Evolutionary conservation across 2,888 invertebrate species (phyloP).

Genomic region (Ectobius pallidus): DNA sequence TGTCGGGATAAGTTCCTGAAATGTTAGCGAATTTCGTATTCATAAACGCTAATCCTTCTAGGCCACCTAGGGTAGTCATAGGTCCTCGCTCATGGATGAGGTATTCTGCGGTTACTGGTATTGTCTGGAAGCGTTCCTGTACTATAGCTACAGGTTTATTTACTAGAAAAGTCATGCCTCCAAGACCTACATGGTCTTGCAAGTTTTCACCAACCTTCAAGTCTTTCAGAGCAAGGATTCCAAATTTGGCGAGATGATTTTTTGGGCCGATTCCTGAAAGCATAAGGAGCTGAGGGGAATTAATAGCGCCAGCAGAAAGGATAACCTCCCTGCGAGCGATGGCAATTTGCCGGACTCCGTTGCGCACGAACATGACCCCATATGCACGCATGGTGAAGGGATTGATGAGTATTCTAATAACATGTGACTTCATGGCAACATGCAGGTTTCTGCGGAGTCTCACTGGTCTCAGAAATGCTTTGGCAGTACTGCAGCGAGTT

Average conservation of each 20-base stretch:
- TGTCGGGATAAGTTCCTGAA: slow-evolving; percentile 81
- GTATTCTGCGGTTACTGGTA: slow-evolving; percentile 80
- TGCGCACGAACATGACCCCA: slow-evolving; percentile 79
- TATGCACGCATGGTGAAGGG: slow-evolving; percentile 75
- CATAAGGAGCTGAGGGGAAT: slow-evolving; percentile 91
- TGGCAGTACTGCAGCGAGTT: slow-evolving; percentile 84
- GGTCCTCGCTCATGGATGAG: slow-evolving; percentile 79
- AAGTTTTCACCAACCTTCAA: slow-evolving; percentile 65
- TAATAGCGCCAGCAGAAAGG: slow-evolving; percentile 88
- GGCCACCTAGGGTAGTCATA: slow-evolving; percentile 85
- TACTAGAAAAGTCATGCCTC: slow-evolving; percentile 78
- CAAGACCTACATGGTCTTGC: slow-evolving; percentile 89
- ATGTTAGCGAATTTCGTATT: slow-evolving; percentile 83
- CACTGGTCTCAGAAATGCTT: slow-evolving; percentile 83
- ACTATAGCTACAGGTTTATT: slow-evolving; percentile 85
- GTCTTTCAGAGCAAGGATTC: slow-evolving; percentile 76
- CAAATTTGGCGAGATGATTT: slow-evolving; percentile 69
- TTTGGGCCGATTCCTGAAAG: slow-evolving; percentile 83
- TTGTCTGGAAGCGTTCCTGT: slow-evolving; percentile 77
- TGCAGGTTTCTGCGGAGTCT: slow-evolving; percentile 79
- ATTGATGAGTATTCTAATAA: slow-evolving; percentile 76
- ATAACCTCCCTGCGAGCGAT: slow-evolving; percentile 83
- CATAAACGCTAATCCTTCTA: slow-evolving; percentile 87
- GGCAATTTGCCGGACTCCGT: slow-evolving; percentile 72
- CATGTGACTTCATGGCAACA: slow-evolving; percentile 79